These are phyloP conservation scores for Leguminivora glycinivorella DNA, from an alignment of 1,140 invertebrate genomes.

Conservation along the genomic window DNA sequence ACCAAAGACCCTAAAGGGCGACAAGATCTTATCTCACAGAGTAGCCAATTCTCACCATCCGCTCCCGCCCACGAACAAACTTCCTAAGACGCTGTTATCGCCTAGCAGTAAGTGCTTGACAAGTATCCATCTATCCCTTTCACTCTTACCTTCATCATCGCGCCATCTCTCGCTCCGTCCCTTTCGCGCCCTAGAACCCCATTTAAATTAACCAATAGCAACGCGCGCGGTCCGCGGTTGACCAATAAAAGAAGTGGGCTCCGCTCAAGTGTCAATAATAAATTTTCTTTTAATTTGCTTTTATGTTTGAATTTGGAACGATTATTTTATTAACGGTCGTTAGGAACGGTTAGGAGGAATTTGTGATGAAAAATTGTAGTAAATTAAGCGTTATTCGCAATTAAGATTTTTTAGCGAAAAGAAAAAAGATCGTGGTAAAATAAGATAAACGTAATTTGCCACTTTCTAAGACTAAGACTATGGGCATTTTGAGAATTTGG, in stretches of 20 bases:
- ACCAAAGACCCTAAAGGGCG: neutral
- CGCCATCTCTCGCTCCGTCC: constrained; percentile 47
- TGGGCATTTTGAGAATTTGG: no score
- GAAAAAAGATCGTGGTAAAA: no score
- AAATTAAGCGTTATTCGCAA: neutral
- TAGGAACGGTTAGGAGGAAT: neutral
- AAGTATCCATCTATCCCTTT: constrained; percentile 70
- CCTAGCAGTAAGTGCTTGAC: constrained; percentile 69
- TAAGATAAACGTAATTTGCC: no score
- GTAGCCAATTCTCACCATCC: constrained; percentile 2
- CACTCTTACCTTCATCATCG: constrained; percentile 39
- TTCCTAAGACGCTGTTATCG: constrained; percentile 64
- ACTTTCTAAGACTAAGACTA: no score
- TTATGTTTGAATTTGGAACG: constrained; percentile 26
- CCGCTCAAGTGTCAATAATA: constrained; percentile 73
- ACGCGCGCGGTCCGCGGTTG: constrained; percentile 49
- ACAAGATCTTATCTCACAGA: neutral
- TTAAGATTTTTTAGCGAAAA: no score
- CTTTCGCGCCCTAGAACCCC: constrained; percentile 59
- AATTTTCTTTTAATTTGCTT: constrained; percentile 58
- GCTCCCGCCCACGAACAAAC: constrained; percentile 47
- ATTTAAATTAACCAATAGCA: constrained; percentile 73
- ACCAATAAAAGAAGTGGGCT: constrained; percentile 71
- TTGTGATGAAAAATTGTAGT: neutral
- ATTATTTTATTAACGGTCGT: neutral